Evolutionary conservation across 1,140 invertebrate species (phyloP).

Genomic region (Drosophila serrata): DNA sequence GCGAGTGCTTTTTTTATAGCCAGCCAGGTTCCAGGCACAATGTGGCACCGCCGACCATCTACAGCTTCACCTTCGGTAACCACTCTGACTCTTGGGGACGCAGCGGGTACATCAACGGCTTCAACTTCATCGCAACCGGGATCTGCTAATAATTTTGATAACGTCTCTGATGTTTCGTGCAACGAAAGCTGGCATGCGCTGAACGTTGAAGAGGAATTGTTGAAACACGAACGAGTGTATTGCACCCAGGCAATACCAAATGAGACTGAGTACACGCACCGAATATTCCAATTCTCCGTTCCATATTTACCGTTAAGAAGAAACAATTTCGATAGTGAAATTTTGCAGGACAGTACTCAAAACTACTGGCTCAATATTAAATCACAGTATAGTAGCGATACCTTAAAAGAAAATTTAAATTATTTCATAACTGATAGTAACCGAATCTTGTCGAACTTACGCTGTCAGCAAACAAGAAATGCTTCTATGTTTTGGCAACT

Average conservation of each 20-base stretch:
- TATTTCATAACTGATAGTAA: constrained; percentile 13
- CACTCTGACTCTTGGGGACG: constrained; percentile 3
- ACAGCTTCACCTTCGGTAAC: constrained; percentile 1
- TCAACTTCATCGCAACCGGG: constrained; percentile 25
- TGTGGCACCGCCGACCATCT: constrained; percentile 62
- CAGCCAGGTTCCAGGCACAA: constrained; percentile 87
- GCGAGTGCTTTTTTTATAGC: constrained; percentile 89
- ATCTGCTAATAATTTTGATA: neutral
- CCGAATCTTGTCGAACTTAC: constrained; percentile 4
- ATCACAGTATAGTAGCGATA: constrained; percentile 49
- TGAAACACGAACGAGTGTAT: constrained; percentile 64
- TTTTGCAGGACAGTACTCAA: constrained; percentile 33
- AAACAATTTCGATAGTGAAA: constrained; percentile 19
- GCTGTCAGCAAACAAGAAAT: constrained; percentile 44
- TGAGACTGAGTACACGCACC: constrained; percentile 27
- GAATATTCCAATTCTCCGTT: constrained; percentile 6
- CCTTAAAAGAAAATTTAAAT: constrained; percentile 7
- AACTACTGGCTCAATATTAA: constrained; percentile 74
- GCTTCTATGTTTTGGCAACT: constrained; percentile 64
- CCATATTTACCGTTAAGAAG: constrained; percentile 17
- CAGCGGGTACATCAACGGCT: constrained; percentile 3
- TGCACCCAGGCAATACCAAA: constrained; percentile 62
- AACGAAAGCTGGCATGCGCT: constrained; percentile 55
- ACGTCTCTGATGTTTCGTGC: neutral
- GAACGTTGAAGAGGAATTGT: constrained; percentile 73